A percentile compares a stretch with the other conserved stretches of the same genome.
phyloP scores from a whole-genome alignment of 1,140 invertebrate species.

The Drosophila pectinifera region DNA sequence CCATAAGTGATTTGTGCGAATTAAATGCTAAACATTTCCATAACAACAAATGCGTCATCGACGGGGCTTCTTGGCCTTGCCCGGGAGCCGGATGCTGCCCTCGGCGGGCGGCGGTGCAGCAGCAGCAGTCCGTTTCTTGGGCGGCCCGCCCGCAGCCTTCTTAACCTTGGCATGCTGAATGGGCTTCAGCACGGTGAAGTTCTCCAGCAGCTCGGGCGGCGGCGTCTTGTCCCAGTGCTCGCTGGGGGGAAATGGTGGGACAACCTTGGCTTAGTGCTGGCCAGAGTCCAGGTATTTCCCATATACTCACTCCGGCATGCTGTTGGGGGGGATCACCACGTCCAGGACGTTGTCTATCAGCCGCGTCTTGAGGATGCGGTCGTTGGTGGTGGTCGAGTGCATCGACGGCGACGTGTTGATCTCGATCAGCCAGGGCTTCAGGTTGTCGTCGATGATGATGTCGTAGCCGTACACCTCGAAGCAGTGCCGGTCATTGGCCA shows the following conservation, averaged over 20 bases:
- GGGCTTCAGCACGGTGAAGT: slow-evolving; percentile 57
- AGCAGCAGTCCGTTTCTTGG: slow-evolving; percentile 1
- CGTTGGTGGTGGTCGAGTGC: slow-evolving; percentile 97
- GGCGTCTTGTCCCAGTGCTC: slow-evolving; percentile 66
- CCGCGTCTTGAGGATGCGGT: slow-evolving; percentile 97
- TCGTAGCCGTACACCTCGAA: slow-evolving; percentile 97
- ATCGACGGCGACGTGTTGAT: slow-evolving; percentile 97
- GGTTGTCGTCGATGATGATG: slow-evolving; percentile 92
- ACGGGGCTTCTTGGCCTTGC: not conserved
- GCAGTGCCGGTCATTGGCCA: slow-evolving; percentile 92
- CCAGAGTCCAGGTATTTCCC: not conserved
- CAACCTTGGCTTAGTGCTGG: not conserved
- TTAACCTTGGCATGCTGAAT: slow-evolving; percentile 7
- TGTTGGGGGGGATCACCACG: slow-evolving; percentile 94
- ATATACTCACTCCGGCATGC: slow-evolving; percentile 92
- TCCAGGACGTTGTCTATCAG: slow-evolving; percentile 97
- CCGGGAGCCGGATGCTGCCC: not conserved
- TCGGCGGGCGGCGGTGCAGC: not conserved
- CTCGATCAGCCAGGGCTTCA: slow-evolving; percentile 96
- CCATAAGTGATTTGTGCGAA: slow-evolving; percentile 65
- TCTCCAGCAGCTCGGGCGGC: slow-evolving; percentile 35
- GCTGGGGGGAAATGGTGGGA: slow-evolving; percentile 1
- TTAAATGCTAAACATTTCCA: slow-evolving; percentile 64
- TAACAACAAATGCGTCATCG: slow-evolving; percentile 11
- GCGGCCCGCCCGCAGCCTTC: not conserved